phyloP scores from a whole-genome alignment of 1,140 invertebrate species.

The Penaeus vannamei region DNA sequence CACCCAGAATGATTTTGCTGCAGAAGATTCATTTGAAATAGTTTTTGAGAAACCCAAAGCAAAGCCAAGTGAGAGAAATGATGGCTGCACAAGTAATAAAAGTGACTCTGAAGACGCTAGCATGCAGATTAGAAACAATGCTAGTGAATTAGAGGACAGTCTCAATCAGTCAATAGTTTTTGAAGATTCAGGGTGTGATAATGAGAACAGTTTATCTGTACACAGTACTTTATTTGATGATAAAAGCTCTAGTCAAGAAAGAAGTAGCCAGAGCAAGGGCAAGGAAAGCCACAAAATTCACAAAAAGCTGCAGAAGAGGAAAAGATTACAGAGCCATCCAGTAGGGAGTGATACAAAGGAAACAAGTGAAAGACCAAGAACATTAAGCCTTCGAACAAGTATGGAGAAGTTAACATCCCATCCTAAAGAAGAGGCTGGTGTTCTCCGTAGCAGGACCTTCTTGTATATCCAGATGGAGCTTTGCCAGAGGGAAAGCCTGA shows the following conservation, averaged over 20 bases:
- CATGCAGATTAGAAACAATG: neutral
- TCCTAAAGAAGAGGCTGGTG: neutral
- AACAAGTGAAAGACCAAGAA: conserved; percentile 28
- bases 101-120: neutral
- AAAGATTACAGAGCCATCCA: conserved; percentile 25
- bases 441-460: conserved; percentile 73
- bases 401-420: neutral
- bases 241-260: conserved; percentile 8
- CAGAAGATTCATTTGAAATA: conserved; percentile 45
- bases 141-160: neutral
- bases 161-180: conserved; percentile 6
- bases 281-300: neutral
- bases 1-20: neutral
- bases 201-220: neutral
- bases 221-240: neutral
- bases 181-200: neutral
- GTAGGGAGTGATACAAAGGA: neutral
- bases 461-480: conserved; percentile 98
- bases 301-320: conserved; percentile 11
- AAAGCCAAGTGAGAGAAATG: neutral
- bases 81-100: neutral
- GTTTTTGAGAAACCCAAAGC: conserved; percentile 45
- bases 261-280: conserved; percentile 6
- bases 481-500: conserved; percentile 88
- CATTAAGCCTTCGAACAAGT: conserved; percentile 23